Evolutionary conservation across 2,888 invertebrate species (phyloP).

Genomic region (Polietes domitor): DNA sequence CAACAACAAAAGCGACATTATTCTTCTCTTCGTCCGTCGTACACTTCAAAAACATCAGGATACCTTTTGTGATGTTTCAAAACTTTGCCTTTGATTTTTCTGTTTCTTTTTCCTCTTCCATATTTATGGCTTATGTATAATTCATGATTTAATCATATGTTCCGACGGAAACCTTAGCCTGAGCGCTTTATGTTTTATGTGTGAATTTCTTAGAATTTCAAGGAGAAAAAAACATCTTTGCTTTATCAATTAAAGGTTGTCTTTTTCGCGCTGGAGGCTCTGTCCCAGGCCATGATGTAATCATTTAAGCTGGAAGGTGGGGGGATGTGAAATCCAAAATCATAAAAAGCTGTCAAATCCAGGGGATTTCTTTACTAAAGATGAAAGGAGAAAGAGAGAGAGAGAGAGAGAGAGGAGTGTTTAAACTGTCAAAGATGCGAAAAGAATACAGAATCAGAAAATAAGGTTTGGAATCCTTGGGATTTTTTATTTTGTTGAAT

Average conservation of each 20-base stretch:
- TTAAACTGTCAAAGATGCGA: no score
- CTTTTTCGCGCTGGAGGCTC: neutral
- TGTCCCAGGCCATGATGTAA: no score
- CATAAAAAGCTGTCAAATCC: neutral
- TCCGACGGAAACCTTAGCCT: neutral
- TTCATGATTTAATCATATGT: constrained; percentile 45
- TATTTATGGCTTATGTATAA: constrained; percentile 42
- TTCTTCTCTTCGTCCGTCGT: no score
- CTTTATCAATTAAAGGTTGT: constrained; percentile 7
- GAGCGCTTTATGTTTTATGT: neutral
- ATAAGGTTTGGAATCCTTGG: no score
- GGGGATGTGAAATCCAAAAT: neutral
- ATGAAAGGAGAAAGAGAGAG: no score
- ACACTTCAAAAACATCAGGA: neutral
- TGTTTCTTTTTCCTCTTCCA: neutral
- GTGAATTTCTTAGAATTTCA: neutral
- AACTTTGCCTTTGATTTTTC: neutral
- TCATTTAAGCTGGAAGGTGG: neutral
- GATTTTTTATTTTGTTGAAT: no score
- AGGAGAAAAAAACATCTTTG: neutral
- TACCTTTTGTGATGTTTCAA: neutral
- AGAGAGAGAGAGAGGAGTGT: no score
- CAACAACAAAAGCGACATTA: no score
- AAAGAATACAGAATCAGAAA: no score
- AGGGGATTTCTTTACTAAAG: neutral